Evolutionary conservation across 2,797 vertebrate genomes (phyloP).

Genomic region (Tenualosa thibaudeaui): DNA sequence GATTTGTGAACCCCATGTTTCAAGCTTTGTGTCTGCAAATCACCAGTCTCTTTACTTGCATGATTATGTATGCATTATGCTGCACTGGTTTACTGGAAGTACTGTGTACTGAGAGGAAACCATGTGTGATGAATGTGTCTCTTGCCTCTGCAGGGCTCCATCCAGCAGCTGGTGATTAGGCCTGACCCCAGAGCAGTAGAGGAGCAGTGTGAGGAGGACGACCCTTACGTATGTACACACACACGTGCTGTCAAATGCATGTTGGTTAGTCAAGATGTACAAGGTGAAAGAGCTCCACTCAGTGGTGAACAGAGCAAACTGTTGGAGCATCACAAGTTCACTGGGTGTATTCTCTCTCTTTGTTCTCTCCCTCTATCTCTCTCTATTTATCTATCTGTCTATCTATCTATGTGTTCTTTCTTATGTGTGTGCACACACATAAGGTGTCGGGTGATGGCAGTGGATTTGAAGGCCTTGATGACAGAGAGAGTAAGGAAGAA

Average conservation of each 20-base stretch:
- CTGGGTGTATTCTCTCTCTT: not conserved
- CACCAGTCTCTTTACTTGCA: no score
- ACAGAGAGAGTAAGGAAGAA: slow-evolving; percentile 70
- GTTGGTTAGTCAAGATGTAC: not conserved
- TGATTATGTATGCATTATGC: not conserved
- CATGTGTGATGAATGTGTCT: not conserved
- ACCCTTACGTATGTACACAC: slow-evolving; percentile 79
- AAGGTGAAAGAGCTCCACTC: not conserved
- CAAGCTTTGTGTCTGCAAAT: no score
- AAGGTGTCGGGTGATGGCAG: slow-evolving; percentile 82
- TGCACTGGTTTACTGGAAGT: not conserved
- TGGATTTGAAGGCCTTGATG: slow-evolving; percentile 74
- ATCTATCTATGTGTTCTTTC: not conserved
- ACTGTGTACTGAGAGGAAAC: not conserved
- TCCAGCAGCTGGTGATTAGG: slow-evolving; percentile 83
- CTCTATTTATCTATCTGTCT: not conserved
- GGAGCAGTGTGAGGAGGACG: slow-evolving; percentile 88
- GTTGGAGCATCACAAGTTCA: not conserved
- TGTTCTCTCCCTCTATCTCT: not conserved
- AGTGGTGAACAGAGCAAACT: slow-evolving; percentile 11
- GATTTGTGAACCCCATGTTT: no score
- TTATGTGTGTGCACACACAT: not conserved
- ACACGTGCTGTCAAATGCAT: not conserved
- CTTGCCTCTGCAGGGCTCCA: not conserved
- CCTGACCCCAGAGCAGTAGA: slow-evolving; percentile 76